Conservation (phyloP, 2,797 vertebrate genomes). For the Pseudochromis fuscus region DNA sequence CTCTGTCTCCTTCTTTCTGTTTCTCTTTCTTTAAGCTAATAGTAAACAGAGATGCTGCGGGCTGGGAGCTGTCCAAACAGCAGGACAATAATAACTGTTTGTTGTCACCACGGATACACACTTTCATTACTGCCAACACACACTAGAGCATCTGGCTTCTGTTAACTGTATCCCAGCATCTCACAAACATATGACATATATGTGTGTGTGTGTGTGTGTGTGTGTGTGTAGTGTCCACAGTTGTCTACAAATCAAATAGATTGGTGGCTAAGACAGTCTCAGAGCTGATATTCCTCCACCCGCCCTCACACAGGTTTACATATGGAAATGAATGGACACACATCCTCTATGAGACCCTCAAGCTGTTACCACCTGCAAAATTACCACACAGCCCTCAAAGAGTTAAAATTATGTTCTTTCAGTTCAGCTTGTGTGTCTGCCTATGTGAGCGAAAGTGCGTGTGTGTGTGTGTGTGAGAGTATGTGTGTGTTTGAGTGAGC, state of each 20-base stretch:
- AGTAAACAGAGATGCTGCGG: conserved; percentile 67
- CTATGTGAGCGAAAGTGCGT: conserved; percentile 33
- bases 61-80: conserved; percentile 75
- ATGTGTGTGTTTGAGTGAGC: conserved; percentile 29
- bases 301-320: background rate
- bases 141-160: conserved; percentile 78
- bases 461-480: conserved; percentile 41
- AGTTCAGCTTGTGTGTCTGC: conserved; percentile 70
- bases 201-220: conserved; percentile 23
- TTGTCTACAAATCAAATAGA: conserved; percentile 26
- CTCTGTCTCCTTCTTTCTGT: conserved; percentile 50
- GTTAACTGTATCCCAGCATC: conserved; percentile 72
- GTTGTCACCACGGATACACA: conserved; percentile 77
- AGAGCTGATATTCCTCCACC: background rate
- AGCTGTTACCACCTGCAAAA: conserved; percentile 79
- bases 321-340: conserved; percentile 29
- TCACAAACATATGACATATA: conserved; percentile 50
- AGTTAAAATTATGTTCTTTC: conserved; percentile 80
- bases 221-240: conserved; percentile 3
- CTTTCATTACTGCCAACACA: conserved; percentile 69
- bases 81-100: conserved; percentile 81
- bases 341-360: conserved; percentile 20
- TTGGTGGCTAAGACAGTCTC: conserved; percentile 17
- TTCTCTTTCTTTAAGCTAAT: conserved; percentile 57
- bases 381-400: conserved; percentile 78